phyloP scores from a whole-genome alignment of 2,113 vertebrate genomes.

The Silurus asotus region DNA sequence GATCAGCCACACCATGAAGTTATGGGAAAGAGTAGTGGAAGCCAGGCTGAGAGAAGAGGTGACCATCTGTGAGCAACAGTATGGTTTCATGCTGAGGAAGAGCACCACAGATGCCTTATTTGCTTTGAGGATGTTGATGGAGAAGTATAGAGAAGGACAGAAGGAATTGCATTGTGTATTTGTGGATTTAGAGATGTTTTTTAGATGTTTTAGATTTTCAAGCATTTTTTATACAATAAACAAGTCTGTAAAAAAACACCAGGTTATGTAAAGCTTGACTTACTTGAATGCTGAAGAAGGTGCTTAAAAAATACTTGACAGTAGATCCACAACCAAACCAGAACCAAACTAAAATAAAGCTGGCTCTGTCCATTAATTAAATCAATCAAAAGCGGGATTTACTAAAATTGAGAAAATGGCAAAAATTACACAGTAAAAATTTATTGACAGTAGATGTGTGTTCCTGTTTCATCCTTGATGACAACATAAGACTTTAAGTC shows the following conservation, averaged over 20 bases:
- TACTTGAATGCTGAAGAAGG: slow-evolving; percentile 4
- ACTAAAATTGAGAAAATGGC: neutral
- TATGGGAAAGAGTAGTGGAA: no score
- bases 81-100: no score
- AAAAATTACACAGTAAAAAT: neutral
- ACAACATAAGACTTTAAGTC: neutral
- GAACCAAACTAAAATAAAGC: neutral
- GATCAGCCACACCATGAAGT: no score
- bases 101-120: no score
- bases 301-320: neutral
- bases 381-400: neutral
- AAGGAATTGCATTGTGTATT: no score
- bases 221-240: no score
- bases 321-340: neutral
- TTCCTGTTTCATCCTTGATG: neutral
- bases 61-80: no score
- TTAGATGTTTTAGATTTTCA: no score
- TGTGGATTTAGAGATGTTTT: no score
- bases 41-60: no score
- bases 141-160: no score
- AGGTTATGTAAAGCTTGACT: neutral
- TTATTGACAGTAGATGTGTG: neutral
- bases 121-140: no score
- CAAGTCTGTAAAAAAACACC: neutral
- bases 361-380: neutral